Evolutionary conservation across 2,113 vertebrate species (phyloP).

Genomic region (Pelodiscus sinensis): DNA sequence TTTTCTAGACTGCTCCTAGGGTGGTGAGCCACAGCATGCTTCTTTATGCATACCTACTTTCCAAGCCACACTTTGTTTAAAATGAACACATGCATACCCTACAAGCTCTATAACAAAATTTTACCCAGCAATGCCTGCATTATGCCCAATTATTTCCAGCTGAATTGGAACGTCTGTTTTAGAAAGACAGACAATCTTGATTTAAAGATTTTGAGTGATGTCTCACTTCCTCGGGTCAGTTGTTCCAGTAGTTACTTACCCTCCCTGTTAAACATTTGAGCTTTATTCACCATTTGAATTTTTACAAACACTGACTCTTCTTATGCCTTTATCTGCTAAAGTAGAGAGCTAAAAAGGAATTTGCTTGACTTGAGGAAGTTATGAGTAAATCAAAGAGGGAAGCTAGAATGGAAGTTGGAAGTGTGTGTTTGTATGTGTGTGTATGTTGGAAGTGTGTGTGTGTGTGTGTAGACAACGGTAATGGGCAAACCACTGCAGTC

Average conservation of each 20-base stretch:
- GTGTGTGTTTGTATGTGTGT: neutral
- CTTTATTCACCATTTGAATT: neutral
- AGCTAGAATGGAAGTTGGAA: neutral
- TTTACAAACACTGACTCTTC: neutral
- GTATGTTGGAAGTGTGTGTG: neutral
- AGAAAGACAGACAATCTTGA: neutral
- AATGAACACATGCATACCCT: no score
- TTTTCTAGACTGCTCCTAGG: no score
- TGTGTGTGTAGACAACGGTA: neutral
- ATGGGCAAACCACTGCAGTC: no score
- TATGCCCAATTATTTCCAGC: neutral
- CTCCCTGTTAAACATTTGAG: neutral
- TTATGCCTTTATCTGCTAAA: neutral
- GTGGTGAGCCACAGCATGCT: no score
- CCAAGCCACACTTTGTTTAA: no score
- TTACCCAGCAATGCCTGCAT: neutral
- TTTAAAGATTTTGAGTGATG: neutral
- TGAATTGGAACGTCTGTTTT: neutral
- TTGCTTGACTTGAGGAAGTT: neutral
- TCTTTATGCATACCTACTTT: no score
- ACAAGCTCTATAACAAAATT: neutral
- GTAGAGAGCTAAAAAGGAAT: neutral
- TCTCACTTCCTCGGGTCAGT: neutral
- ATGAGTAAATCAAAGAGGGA: neutral
- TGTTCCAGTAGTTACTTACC: neutral